Evolutionary conservation across 2,888 invertebrate species (phyloP), one percentile per base, ranked within the genome.

Genomic region (Griposia aprilina): DNA sequence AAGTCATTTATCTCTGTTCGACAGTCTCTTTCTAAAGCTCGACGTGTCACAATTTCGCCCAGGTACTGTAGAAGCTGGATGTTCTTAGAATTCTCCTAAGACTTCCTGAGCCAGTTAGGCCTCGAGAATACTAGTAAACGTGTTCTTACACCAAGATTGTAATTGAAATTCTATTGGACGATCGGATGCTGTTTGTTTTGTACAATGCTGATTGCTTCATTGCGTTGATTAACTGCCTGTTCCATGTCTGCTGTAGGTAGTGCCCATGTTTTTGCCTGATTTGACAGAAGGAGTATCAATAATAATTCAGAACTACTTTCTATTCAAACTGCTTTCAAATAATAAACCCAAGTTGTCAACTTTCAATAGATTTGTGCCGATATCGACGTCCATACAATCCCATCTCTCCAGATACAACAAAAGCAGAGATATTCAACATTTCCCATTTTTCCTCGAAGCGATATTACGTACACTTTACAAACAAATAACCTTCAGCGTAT

Each of bases 401-500:
- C 45, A 65, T 41, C 36, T 57, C 66, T 48, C 63, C 41, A 50
- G n/a, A 73, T 17, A 60, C 66, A 66, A 57, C 77, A 67, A 55
- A 36, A 11, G 48, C 55, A 15, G 26, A 8, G 26, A 52, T 70
- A 73, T 66, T 55, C 57, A 59, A 73, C 60, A 67, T 73, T 69
- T 72, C 52, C 52, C 62, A 70, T 70, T 60, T 80, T 57, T 70
- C 76, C 55, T 20, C 63, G 23, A 4, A n/a, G 48, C n/a, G 11
- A 55, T 69, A 82, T 73, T 62, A 63, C 41, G 67, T 78, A 70
- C 74, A 74, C 62, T 82, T 84, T 71, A 68, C 74, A 83, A 80
- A 85, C 83, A 80, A 82, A 76, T 74, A 80, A 76, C 68, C 62
- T 71, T 50, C 66, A 65, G 63, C 59, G 68, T 52, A 84, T 87